A percentile compares a stretch with the other conserved stretches of the same genome.
These are phyloP conservation scores for Mystacides longicornis DNA, from an alignment of 2,888 invertebrate genomes.

Conservation along the genomic window DNA sequence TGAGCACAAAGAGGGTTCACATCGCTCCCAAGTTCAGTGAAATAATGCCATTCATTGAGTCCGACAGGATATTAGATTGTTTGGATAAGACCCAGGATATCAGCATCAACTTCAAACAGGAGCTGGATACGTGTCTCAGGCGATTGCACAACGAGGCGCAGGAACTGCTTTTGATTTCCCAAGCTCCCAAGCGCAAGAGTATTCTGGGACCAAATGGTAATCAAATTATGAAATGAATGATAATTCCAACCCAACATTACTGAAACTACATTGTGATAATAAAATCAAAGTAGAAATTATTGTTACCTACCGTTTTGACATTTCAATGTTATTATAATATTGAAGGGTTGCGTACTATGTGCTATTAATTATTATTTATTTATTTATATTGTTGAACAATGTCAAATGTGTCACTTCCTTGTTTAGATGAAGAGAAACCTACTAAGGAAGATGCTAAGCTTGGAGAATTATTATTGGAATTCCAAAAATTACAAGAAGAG, in stretches of 20 bases:
- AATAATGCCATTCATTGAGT: conserved; percentile 54
- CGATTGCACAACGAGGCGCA: conserved; percentile 63
- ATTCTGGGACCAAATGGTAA: conserved; percentile 18
- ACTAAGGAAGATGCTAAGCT: conserved; percentile 27
- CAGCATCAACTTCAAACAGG: conserved; percentile 53
- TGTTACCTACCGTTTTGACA: background rate
- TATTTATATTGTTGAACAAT: conserved; percentile 4
- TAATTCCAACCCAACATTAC: background rate
- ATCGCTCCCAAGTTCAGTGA: conserved; percentile 62
- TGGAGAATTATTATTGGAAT: conserved; percentile 8
- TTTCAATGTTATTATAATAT: background rate
- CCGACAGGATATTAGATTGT: conserved; percentile 50
- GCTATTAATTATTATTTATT: background rate
- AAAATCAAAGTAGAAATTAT: background rate
- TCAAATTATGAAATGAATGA: background rate
- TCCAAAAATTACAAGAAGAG: conserved; percentile 12
- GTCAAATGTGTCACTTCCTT: conserved; percentile 6
- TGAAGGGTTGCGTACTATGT: background rate
- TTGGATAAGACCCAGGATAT: conserved; percentile 45
- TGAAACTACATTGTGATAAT: background rate
- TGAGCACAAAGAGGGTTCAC: conserved; percentile 56
- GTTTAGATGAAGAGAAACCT: conserved; percentile 31
- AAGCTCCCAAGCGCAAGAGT: conserved; percentile 21
- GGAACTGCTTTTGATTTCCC: conserved; percentile 56
- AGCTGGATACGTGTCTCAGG: conserved; percentile 60